Percentiles rank a stretch among this genome's conserved stretches.
phyloP scores from a whole-genome alignment of 2,797 vertebrate species.

The Furcifer pardalis region DNA sequence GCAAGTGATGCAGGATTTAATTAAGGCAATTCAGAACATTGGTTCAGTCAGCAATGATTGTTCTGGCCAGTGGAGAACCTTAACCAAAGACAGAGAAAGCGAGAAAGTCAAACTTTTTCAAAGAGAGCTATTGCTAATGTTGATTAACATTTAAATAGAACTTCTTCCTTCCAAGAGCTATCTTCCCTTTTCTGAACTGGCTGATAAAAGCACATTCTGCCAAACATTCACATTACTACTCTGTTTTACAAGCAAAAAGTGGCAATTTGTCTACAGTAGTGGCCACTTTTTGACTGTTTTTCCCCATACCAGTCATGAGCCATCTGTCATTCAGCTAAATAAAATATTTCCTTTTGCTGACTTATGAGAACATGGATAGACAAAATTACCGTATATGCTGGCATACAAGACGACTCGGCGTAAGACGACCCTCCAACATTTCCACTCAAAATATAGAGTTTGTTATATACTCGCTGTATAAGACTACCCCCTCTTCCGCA shows the following conservation, averaged over 20 bases:
- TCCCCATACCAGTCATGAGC: neutral
- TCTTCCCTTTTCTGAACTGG: neutral
- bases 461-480: too few species aligned
- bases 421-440: too few species aligned
- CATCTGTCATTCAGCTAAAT: neutral
- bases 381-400: too few species aligned
- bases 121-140: neutral
- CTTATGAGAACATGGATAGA: neutral
- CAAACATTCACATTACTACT: neutral
- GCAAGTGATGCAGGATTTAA: neutral
- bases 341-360: neutral
- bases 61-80: neutral
- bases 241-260: neutral
- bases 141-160: neutral
- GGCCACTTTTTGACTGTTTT: neutral
- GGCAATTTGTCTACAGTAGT: neutral
- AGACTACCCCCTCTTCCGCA: too few species aligned
- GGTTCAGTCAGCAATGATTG: slow-evolving; percentile 5
- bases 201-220: neutral
- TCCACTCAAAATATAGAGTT: too few species aligned
- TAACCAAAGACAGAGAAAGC: neutral
- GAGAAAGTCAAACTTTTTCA: neutral
- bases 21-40: neutral
- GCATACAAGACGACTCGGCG: too few species aligned
- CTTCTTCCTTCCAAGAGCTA: neutral